Conservation (phyloP, 2,113 vertebrate species). For the Guaruba guarouba region DNA sequence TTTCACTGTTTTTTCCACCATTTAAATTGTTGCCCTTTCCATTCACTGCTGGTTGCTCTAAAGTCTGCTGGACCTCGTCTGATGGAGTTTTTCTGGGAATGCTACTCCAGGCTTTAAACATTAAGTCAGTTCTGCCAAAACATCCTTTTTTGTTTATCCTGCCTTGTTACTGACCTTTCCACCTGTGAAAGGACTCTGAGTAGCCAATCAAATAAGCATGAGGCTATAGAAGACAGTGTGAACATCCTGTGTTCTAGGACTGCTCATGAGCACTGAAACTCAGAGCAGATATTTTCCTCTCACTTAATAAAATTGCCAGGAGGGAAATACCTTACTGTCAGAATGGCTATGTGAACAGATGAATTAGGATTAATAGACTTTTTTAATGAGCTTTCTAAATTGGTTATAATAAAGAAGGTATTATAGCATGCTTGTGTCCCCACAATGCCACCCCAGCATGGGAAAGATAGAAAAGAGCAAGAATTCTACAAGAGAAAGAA, state of each 20-base stretch:
- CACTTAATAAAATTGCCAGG: constrained; percentile 16
- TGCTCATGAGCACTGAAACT: not conserved
- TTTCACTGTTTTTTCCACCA: not conserved
- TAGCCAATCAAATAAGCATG: not conserved
- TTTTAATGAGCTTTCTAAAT: constrained; percentile 27
- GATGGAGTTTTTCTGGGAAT: not conserved
- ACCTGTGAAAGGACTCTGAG: not conserved
- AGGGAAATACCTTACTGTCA: constrained; percentile 47
- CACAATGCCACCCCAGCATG: not conserved
- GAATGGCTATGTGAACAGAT: constrained; percentile 29
- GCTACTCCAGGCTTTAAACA: not conserved
- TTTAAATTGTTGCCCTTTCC: constrained; percentile 42
- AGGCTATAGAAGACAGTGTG: not conserved
- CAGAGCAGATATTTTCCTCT: not conserved
- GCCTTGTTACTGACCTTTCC: constrained; percentile 1
- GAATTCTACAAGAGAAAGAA: constrained; percentile 6
- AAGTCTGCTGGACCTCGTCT: not conserved
- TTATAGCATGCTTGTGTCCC: not conserved
- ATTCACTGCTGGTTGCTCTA: not conserved
- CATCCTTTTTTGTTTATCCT: not conserved
- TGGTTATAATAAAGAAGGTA: not conserved
- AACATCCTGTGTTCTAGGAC: not conserved
- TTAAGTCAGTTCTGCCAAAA: not conserved
- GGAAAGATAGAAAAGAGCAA: not conserved
- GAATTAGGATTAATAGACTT: constrained; percentile 37